Evolutionary conservation across 2,797 vertebrate species (phyloP).

Genomic region (Aphelocoma californica): DNA sequence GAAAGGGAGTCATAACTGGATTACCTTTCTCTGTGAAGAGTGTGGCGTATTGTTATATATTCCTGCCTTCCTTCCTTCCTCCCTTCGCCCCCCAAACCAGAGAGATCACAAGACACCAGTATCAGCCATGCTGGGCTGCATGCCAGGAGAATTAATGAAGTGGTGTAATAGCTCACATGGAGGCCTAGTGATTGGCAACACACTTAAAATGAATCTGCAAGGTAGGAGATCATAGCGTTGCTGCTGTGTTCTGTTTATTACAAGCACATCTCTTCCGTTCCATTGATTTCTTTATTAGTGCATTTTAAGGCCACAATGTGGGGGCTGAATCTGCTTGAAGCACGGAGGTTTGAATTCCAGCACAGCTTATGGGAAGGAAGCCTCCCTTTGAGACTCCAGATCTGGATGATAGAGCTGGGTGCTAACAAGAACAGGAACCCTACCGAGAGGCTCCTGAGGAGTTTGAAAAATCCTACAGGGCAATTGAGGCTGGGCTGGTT

Average conservation of each 20-base stretch:
- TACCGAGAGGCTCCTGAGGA: not conserved
- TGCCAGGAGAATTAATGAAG: slow-evolving; percentile 74
- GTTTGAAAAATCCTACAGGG: not conserved
- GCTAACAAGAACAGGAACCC: not conserved
- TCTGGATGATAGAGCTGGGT: not conserved
- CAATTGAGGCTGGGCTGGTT: not conserved
- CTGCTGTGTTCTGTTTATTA: slow-evolving; percentile 70
- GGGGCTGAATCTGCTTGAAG: slow-evolving; percentile 39
- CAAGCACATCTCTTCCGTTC: slow-evolving; percentile 62
- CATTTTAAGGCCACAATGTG: slow-evolving; percentile 25
- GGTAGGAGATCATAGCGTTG: slow-evolving; percentile 43
- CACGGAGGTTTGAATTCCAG: slow-evolving; percentile 42
- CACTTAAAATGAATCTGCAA: slow-evolving; percentile 67
- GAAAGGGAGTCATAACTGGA: not conserved
- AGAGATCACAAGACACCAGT: slow-evolving; percentile 53
- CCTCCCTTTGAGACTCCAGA: slow-evolving; percentile 16
- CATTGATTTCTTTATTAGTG: slow-evolving; percentile 65
- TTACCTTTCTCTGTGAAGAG: not conserved
- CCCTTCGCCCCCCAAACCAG: not conserved
- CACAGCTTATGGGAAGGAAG: slow-evolving; percentile 4
- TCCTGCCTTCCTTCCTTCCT: slow-evolving; percentile 1
- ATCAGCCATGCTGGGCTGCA: slow-evolving; percentile 64
- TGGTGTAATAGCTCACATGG: slow-evolving; percentile 69
- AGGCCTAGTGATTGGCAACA: slow-evolving; percentile 57
- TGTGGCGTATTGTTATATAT: not conserved